These are phyloP conservation scores for Apotomis capreana DNA, from an alignment of 2,888 invertebrate species.

Conservation along the genomic window DNA sequence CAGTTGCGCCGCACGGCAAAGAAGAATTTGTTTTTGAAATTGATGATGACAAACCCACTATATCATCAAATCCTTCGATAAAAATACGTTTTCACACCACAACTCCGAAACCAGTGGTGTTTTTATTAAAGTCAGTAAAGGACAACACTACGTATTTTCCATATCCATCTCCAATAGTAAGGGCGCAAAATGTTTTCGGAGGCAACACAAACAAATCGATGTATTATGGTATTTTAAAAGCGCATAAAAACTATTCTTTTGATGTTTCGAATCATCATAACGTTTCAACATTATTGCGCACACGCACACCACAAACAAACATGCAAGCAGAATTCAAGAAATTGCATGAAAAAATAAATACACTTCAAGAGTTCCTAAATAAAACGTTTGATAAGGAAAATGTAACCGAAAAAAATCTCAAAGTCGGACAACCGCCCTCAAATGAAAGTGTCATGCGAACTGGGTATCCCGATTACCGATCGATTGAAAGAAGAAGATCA, in stretches of 20 bases:
- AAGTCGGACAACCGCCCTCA: neutral
- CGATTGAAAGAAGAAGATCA: neutral
- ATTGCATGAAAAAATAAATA: slow-evolving; percentile 35
- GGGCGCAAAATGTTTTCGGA: neutral
- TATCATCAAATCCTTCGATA: neutral
- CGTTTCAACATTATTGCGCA: too few species aligned
- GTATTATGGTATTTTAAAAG: neutral
- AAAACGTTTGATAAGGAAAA: slow-evolving; percentile 37
- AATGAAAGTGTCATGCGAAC: neutral
- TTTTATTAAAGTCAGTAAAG: slow-evolving; percentile 1
- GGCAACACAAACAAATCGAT: neutral
- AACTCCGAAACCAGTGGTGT: slow-evolving; percentile 9
- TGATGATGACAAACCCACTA: neutral
- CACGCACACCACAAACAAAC: neutral
- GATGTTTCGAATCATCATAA: neutral
- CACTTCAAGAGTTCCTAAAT: slow-evolving; percentile 40
- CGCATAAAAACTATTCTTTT: neutral
- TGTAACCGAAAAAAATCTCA: neutral
- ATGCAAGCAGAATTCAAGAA: slow-evolving; percentile 33
- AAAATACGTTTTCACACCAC: neutral
- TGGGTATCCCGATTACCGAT: neutral
- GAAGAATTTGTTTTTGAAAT: slow-evolving; percentile 42
- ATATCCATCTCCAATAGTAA: slow-evolving; percentile 3
- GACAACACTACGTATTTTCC: neutral
- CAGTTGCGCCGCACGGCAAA: slow-evolving; percentile 3